Evolutionary conservation across 1,140 invertebrate species (phyloP), one percentile per base, ranked within the genome.

Genomic region (Samia ricini): DNA sequence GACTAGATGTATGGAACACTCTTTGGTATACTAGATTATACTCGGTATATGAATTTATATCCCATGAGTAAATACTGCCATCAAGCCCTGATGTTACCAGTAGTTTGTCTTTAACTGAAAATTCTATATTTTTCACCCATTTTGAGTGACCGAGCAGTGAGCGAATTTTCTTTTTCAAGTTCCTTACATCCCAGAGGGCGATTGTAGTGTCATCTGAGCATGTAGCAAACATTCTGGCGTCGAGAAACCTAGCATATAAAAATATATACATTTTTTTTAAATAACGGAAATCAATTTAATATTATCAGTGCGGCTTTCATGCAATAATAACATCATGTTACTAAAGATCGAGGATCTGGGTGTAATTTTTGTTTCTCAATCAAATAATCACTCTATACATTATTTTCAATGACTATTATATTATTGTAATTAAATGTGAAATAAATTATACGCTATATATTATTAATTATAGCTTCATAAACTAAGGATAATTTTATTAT

Each of bases 101-200:
- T 4, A 97, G 90, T 61, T 96, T 95, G 76, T 97, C 95, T 70
- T 94, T 94, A n/a, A 94, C 92, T 52, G 96, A 97, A 83, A 97
- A 98, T 81, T 99, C 97, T 65, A 99, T 98, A 85, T 98, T 98
- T 90, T 99, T 98, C 6, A 98, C 98, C 97, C 97, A 98, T 90
- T 98, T 98, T 0, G 96, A 95, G 87, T 99, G 97, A 8, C 97
- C 97, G 61, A 94, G 92, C 0, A 98, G 91, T 2, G 94, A 94
- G 59, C 94, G 92, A 52, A 97, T 94, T 72, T 94, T 93, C 52
- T 93, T 92, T 76, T 95, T 95, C 48, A 98, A 88, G 88, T 96
- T 96, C 56, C 98, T 91, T 36, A 96, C 93, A 91, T 99, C 97
- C 97, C 97, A 98, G 51, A 98, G 79, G 19, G 96, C 96, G 52